Percentiles rank a stretch among this genome's conserved stretches.
Conservation (phyloP, 2,888 invertebrate species). For the Oscheius onirici region DNA sequence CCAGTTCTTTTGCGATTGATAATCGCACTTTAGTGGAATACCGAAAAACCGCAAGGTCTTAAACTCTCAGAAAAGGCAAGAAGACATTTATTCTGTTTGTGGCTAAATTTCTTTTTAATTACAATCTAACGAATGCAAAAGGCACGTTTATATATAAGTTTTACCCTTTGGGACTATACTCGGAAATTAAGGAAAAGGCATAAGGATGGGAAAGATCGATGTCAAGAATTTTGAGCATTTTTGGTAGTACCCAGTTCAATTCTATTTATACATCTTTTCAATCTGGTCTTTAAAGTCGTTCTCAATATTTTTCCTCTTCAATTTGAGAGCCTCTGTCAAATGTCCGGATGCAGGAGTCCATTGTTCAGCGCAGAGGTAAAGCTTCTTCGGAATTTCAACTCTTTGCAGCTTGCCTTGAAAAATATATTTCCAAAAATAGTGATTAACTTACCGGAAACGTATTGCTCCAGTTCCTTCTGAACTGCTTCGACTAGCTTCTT, state of each 20-base stretch:
- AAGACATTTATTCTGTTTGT: too few relatives aligned
- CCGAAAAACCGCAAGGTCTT: too few relatives aligned
- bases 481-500: conserved; percentile 83
- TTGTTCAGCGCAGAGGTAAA: conserved; percentile 87
- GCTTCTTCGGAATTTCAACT: conserved; percentile 89
- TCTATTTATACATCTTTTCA: conserved; percentile 83
- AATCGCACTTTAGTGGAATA: too few relatives aligned
- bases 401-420: conserved; percentile 84
- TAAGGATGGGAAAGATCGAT: not conserved
- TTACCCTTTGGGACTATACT: conserved; percentile 14
- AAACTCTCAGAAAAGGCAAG: too few relatives aligned
- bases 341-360: conserved; percentile 98
- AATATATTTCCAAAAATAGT: too few relatives aligned
- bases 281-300: conserved; percentile 91
- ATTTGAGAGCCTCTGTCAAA: conserved; percentile 96
- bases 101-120: not conserved
- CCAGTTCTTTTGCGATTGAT: too few relatives aligned
- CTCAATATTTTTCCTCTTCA: conserved; percentile 95
- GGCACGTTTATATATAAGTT: too few relatives aligned
- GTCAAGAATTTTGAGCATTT: conserved; percentile 15
- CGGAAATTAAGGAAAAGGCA: not conserved
- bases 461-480: conserved; percentile 79
- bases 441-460: conserved; percentile 34
- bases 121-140: too few relatives aligned
- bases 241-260: too few relatives aligned